Evolutionary conservation across 1,140 invertebrate genomes (phyloP).

Genomic region (Andrena cerasifolii): DNA sequence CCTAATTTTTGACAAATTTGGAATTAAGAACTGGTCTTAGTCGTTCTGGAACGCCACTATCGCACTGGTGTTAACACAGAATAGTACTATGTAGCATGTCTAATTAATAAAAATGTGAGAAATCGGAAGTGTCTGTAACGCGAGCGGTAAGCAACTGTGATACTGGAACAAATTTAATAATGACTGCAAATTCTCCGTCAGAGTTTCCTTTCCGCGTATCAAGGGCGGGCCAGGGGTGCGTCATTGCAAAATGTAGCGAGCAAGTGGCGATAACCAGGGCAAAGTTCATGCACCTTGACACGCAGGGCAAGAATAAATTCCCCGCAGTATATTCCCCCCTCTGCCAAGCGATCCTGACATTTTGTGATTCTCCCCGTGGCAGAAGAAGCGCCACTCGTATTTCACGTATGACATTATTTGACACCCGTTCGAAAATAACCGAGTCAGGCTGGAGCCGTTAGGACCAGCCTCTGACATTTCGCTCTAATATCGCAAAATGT

Average conservation of each 20-base stretch:
- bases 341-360: constrained; percentile 1
- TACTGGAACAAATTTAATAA: too few species aligned
- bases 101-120: too few species aligned
- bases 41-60: too few species aligned
- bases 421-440: constrained; percentile 20
- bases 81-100: too few species aligned
- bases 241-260: background rate
- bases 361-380: background rate
- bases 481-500: background rate
- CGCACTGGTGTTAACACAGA: too few species aligned
- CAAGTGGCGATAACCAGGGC: constrained; percentile 4
- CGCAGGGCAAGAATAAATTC: constrained; percentile 4
- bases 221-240: too few species aligned
- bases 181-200: too few species aligned
- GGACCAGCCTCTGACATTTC: constrained; percentile 18
- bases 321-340: background rate
- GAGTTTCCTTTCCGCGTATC: too few species aligned
- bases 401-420: constrained; percentile 38
- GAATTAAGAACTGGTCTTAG: too few species aligned
- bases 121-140: too few species aligned
- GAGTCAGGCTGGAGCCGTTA: background rate
- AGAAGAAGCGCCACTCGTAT: background rate
- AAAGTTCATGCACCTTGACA: background rate
- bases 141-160: too few species aligned
- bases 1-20: too few species aligned